Conservation (phyloP, 2,113 vertebrate species). For the Tetraodon nigroviridis region DNA sequence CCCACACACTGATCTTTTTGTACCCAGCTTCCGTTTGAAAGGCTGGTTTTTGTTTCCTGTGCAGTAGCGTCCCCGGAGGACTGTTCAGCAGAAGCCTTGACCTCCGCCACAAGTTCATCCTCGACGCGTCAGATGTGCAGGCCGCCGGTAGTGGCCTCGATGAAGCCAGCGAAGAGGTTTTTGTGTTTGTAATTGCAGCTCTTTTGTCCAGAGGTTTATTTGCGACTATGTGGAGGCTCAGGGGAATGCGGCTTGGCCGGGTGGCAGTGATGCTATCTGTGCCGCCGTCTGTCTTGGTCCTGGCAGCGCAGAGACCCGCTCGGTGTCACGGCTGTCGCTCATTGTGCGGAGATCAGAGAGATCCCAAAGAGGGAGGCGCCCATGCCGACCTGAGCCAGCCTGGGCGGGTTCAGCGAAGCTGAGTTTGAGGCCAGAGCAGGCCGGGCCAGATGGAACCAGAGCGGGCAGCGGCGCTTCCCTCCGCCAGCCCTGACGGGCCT, state of each 20-base stretch:
- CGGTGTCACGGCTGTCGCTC: conserved; percentile 41
- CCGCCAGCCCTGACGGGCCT: not conserved
- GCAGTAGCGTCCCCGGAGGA: too few species aligned
- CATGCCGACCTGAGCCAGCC: conserved; percentile 43
- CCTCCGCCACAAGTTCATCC: too few species aligned
- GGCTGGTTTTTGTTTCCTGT: too few species aligned
- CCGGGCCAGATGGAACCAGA: conserved; percentile 44
- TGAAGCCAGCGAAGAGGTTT: conserved; percentile 19
- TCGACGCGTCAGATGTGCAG: too few species aligned
- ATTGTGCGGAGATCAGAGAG: conserved; percentile 62
- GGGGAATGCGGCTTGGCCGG: conserved; percentile 46
- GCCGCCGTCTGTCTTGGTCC: conserved; percentile 43
- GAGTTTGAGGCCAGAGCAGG: conserved; percentile 27
- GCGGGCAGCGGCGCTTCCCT: conserved; percentile 17
- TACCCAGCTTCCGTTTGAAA: too few species aligned
- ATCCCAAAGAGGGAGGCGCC: conserved; percentile 62
- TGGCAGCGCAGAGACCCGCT: conserved; percentile 39
- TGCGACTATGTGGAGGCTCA: conserved; percentile 28
- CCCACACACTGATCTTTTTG: too few species aligned
- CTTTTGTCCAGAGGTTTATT: conserved; percentile 17
- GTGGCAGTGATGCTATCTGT: conserved; percentile 57
- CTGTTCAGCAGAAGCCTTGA: too few species aligned
- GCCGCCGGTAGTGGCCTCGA: not conserved
- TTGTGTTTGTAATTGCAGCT: not conserved
- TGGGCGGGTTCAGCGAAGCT: conserved; percentile 36